Evolutionary conservation across 2,888 invertebrate species (phyloP), one percentile per base, ranked within the genome.

Genomic region (Acholoe squamosa): DNA sequence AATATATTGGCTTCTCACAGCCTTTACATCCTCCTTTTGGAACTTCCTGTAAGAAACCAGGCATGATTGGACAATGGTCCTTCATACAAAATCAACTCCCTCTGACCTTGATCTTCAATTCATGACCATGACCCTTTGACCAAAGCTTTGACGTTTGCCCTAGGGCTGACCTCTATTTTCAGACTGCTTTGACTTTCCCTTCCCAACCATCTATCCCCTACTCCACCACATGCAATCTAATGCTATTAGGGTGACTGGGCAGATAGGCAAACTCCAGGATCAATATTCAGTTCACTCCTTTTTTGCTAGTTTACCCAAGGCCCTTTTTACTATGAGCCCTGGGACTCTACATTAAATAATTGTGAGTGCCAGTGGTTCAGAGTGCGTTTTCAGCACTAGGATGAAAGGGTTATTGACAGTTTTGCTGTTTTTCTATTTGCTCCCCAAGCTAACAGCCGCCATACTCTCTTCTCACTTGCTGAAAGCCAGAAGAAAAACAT

Each of bases 301-400:
- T 28, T 71, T 28, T 28, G 16, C 25, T 71, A 3, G 14, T 28
- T 71, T 71, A 61, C n/a, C 61, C 61, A 19, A 10, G 22, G 61
- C 61, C 61, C 7, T 71, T 71, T 71, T 71, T 71, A 7, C 14
- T 71, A n/a, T 5, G 28, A 28, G 71, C 71, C 16, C 71, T 25
- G 71, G 14, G 31, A 71, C 31, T 71, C 25, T 28, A 71, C 25
- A 71, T 71, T 25, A 71, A 71, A 71, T 71, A 28, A 71, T 71
- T 71, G 71, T 71, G 71, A 28, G 71, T 71, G 71, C 71, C 71
- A 71, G 1, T 28, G 28, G 71, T 71, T 71, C 71, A 71, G 25
- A 71, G 71, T 28, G 0, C 5, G 28, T n/a, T 19, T n/a, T 61
- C 22, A 61, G 19, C 61, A 61, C n/a, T 19, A 19, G 22, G 19